Conservation (phyloP, 2,888 invertebrate species). For the Corbicula japonica region DNA sequence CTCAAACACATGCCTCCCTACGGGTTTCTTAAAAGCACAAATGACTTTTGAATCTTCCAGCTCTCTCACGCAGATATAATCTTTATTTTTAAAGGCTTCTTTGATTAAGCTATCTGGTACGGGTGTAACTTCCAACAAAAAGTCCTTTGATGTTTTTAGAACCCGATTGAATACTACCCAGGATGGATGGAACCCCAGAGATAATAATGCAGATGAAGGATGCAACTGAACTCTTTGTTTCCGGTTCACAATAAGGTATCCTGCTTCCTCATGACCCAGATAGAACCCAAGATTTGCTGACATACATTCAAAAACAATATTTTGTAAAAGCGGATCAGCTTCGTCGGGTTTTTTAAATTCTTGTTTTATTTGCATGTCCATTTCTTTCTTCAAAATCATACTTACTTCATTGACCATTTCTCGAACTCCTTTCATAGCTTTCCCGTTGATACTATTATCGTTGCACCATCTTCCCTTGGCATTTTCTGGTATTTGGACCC, state of each 20-base stretch:
- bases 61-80: slow-evolving; percentile 58
- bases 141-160: slow-evolving; percentile 76
- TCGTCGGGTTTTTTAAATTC: slow-evolving; percentile 51
- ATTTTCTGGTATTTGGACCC: slow-evolving; percentile 72
- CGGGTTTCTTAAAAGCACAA: slow-evolving; percentile 57
- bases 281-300: slow-evolving; percentile 74
- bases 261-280: slow-evolving; percentile 77
- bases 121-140: slow-evolving; percentile 77
- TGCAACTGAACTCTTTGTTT: slow-evolving; percentile 75
- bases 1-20: slow-evolving; percentile 69
- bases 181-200: slow-evolving; percentile 71
- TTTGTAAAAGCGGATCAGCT: slow-evolving; percentile 58
- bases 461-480: slow-evolving; percentile 80
- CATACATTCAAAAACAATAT: slow-evolving; percentile 74
- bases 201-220: slow-evolving; percentile 79
- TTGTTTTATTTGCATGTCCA: slow-evolving; percentile 50
- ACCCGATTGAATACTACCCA: slow-evolving; percentile 79
- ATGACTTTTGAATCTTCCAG: slow-evolving; percentile 58
- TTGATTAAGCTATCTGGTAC: slow-evolving; percentile 73
- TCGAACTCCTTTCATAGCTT: slow-evolving; percentile 77
- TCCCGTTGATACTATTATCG: slow-evolving; percentile 84
- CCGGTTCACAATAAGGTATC: no score
- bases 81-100: slow-evolving; percentile 45
- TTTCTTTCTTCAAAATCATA: slow-evolving; percentile 70
- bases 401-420: slow-evolving; percentile 75